phyloP scores from a whole-genome alignment of 2,888 invertebrate species.

The Platerodrilus igneus region DNA sequence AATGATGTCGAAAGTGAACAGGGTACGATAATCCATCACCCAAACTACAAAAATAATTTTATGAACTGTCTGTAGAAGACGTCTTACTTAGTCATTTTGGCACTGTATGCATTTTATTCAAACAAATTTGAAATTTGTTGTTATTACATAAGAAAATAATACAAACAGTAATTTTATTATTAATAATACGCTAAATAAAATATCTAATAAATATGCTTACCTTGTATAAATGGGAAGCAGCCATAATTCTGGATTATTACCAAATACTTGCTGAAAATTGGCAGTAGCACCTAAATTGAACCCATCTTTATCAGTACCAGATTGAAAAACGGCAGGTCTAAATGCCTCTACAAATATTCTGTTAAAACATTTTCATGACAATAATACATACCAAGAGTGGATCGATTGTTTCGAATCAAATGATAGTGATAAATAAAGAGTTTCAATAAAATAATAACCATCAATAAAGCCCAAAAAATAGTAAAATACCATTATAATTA shows the following conservation, averaged over 20 bases:
- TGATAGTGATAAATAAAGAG: slow-evolving; percentile 97
- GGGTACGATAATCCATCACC: too few relatives aligned
- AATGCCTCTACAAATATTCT: slow-evolving; percentile 92
- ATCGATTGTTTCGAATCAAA: slow-evolving; percentile 86
- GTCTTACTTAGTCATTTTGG: too few relatives aligned
- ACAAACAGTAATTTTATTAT: too few relatives aligned
- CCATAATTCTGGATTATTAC: slow-evolving; percentile 80
- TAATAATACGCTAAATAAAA: too few relatives aligned
- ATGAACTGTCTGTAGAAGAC: too few relatives aligned
- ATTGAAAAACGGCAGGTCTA: slow-evolving; percentile 85
- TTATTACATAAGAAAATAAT: too few relatives aligned
- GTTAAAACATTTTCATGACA: too few relatives aligned
- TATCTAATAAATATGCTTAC: slow-evolving; percentile 54
- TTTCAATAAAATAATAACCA: slow-evolving; percentile 91
- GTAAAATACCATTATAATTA: too few relatives aligned
- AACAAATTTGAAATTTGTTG: too few relatives aligned
- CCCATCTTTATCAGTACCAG: slow-evolving; percentile 93
- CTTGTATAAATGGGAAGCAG: slow-evolving; percentile 87
- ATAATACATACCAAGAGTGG: slow-evolving; percentile 96
- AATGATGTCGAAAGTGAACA: too few relatives aligned
- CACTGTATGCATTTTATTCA: too few relatives aligned
- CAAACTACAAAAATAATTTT: too few relatives aligned
- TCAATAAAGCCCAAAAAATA: slow-evolving; percentile 97
- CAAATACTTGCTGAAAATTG: slow-evolving; percentile 97
- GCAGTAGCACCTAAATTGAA: slow-evolving; percentile 87